Evolutionary conservation across 2,888 invertebrate species (phyloP), one percentile per base, ranked within the genome.

Genomic region (Rhamphomyia laevipes): DNA sequence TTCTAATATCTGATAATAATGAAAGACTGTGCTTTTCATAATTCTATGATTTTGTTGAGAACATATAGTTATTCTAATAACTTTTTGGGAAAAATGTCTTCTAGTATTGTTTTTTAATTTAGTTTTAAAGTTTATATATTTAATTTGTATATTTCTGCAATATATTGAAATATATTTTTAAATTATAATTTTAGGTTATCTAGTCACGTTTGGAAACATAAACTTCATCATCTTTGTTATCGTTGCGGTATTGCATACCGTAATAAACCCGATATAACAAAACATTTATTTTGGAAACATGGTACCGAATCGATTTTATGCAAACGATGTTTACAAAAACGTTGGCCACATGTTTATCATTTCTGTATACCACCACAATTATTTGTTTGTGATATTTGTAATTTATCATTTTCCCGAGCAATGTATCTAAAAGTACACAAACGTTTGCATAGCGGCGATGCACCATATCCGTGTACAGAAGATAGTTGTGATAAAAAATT

Each of bases 211-310:
- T 89, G 89, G 86, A 91, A 91, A 70, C 90, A 91, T 64, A 91
- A 90, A 68, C 68, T 90, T 38, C 82, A 88, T 66, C 89, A 90
- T 68, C 72, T 88, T 49, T 91, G 91, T 63, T 90, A 89, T 65
- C 79, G 89, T 21, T 91, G 91, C 66, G 87, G 87, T 31, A 86
- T 91, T 54, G 83, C 90, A 1, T 91, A 91, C 64, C 78, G 88
- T 56, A 90, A 89, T 67, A 89, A 89, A 65, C 83, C 83, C 48
- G 89, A 90, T 62, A 91, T 90, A 51, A 87, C 86, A 15, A 87
- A 88, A 63, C 91, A 92, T 72, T 73, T 91, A 49, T 90, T 89
- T 66, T 91, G 91, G 90, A 92, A 91, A 67, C 91, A 92, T 67
- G 90, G 90, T 18, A 90, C 90, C 3, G 88, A 91, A 63, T 89